These are phyloP conservation scores for Huso huso DNA, from an alignment of 2,797 vertebrate genomes.

Conservation along the genomic window DNA sequence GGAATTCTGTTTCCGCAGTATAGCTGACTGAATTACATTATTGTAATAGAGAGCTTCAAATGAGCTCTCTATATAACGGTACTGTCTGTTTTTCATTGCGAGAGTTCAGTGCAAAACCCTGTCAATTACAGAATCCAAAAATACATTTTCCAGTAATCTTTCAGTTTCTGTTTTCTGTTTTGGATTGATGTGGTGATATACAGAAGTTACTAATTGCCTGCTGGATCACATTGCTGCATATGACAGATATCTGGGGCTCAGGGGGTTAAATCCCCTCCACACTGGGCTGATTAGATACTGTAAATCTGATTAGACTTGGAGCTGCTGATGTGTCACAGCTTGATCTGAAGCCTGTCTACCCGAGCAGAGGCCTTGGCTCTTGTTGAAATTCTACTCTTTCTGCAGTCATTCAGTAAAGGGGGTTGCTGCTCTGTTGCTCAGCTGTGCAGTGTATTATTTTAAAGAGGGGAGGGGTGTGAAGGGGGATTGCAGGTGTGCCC, in stretches of 20 bases:
- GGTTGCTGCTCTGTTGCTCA: neutral
- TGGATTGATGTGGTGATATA: too few relatives aligned
- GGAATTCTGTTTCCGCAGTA: too few relatives aligned
- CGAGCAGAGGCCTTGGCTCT: neutral
- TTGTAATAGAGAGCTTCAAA: too few relatives aligned
- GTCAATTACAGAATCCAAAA: too few relatives aligned
- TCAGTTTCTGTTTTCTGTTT: too few relatives aligned
- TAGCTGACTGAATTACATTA: too few relatives aligned
- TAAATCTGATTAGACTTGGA: conserved; percentile 5
- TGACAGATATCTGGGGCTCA: neutral
- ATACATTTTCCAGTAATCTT: too few relatives aligned
- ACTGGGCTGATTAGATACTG: neutral
- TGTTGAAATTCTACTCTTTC: neutral
- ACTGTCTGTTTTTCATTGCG: too few relatives aligned
- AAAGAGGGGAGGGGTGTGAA: neutral
- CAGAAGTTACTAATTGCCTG: too few relatives aligned
- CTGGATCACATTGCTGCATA: too few relatives aligned
- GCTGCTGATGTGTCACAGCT: conserved; percentile 2
- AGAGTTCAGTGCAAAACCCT: too few relatives aligned
- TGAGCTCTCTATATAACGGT: too few relatives aligned
- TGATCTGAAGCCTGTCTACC: neutral
- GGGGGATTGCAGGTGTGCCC: neutral
- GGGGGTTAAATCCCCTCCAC: neutral
- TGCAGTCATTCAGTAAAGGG: neutral
- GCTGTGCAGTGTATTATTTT: neutral